Evolutionary conservation across 2,797 vertebrate genomes (phyloP).

Genomic region (Dicrostonyx torquatus): DNA sequence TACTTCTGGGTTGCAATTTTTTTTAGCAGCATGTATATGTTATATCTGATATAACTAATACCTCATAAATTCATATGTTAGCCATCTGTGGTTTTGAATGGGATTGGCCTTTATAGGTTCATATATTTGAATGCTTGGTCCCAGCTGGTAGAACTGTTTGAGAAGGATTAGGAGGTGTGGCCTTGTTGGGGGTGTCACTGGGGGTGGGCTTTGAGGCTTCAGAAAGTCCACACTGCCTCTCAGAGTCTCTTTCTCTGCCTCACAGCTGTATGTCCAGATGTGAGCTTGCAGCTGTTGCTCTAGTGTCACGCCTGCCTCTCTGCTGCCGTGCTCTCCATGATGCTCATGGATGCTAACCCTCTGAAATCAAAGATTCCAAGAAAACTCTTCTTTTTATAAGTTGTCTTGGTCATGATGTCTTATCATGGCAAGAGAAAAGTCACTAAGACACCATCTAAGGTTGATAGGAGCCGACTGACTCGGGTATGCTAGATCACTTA

Average conservation of each 20-base stretch:
- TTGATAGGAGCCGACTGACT: not conserved
- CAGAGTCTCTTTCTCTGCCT: not conserved
- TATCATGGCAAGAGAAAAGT: not conserved
- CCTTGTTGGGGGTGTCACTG: not conserved
- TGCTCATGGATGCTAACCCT: not conserved
- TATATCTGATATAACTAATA: not conserved
- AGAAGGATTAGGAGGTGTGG: not conserved
- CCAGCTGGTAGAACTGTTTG: not conserved
- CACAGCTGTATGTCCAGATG: not conserved
- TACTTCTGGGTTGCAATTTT: not conserved
- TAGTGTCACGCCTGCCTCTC: too few species aligned
- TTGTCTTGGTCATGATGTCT: not conserved
- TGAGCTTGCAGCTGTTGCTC: not conserved
- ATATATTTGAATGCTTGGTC: not conserved
- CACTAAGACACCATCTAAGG: not conserved
- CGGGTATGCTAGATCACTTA: not conserved
- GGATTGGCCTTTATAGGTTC: not conserved
- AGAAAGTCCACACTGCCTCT: not conserved
- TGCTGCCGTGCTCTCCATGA: not conserved
- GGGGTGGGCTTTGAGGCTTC: not conserved
- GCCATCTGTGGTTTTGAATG: not conserved
- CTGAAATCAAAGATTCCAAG: not conserved
- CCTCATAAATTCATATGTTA: not conserved
- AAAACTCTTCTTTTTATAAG: not conserved
- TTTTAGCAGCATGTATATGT: not conserved